phyloP scores from a whole-genome alignment of 2,113 vertebrate genomes.

The Nothocercus nigrocapillus region DNA sequence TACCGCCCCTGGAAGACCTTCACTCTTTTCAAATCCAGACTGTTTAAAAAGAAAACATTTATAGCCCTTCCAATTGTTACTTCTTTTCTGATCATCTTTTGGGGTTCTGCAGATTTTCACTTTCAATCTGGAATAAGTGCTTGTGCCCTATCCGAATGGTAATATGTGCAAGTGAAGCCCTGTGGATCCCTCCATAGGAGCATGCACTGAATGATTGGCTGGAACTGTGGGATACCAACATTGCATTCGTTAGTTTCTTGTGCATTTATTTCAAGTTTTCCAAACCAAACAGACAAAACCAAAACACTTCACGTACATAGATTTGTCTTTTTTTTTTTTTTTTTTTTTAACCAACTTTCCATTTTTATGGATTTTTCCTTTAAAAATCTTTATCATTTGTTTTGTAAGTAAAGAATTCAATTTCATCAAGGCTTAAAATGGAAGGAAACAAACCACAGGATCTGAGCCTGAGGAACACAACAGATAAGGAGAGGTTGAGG shows the following conservation, averaged over 20 bases:
- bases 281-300: not conserved
- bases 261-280: not conserved
- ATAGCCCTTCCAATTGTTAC: not conserved
- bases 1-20: not conserved
- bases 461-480: not conserved
- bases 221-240: not conserved
- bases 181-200: not conserved
- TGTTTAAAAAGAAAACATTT: not conserved
- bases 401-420: not conserved
- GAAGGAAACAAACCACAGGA: not conserved
- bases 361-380: not conserved
- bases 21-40: not conserved
- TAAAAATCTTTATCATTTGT: not conserved
- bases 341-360: not conserved
- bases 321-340: not conserved
- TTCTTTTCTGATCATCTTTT: not conserved
- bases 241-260: not conserved
- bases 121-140: not conserved
- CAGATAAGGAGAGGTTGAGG: not conserved
- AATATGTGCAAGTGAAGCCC: not conserved
- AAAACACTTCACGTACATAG: not conserved
- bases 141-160: not conserved
- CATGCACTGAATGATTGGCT: not conserved
- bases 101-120: not conserved
- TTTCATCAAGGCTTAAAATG: not conserved